Conservation (phyloP, 1,140 invertebrate species). For the Rhopalosiphum padi region DNA sequence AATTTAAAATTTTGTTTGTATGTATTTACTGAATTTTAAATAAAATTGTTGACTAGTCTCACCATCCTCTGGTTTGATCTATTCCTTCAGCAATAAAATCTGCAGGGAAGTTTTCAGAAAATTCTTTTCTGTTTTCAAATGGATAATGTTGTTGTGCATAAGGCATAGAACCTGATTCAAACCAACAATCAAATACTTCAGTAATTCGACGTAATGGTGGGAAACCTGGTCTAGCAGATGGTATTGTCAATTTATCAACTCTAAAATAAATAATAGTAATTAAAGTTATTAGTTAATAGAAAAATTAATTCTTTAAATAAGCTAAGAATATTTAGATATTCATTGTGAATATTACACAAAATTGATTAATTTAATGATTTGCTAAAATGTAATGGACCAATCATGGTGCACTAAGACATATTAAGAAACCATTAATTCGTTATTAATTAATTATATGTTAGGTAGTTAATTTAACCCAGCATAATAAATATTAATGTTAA, state of each 20-base stretch:
- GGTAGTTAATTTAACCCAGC: too few species aligned
- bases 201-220: conserved; percentile 83
- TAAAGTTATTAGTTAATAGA: conserved; percentile 23
- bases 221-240: conserved; percentile 82
- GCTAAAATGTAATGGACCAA: too few species aligned
- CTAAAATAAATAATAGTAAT: conserved; percentile 61
- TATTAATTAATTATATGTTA: too few species aligned
- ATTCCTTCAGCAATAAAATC: conserved; percentile 99
- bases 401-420: too few species aligned
- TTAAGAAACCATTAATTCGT: too few species aligned
- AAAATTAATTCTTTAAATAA: background rate
- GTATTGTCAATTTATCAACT: conserved; percentile 93
- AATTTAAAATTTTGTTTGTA: background rate
- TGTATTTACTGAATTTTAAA: background rate
- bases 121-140: conserved; percentile 89
- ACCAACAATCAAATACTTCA: conserved; percentile 99
- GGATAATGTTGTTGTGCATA: conserved; percentile 98
- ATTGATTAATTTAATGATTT: too few species aligned
- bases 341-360: background rate
- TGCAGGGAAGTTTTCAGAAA: conserved; percentile 96
- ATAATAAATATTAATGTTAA: background rate
- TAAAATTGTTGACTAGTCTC: conserved; percentile 54
- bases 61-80: conserved; percentile 98
- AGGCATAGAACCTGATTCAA: conserved; percentile 99
- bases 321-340: background rate